Evolutionary conservation across 2,113 vertebrate genomes (phyloP).

Genomic region (Delphinapterus leucas): DNA sequence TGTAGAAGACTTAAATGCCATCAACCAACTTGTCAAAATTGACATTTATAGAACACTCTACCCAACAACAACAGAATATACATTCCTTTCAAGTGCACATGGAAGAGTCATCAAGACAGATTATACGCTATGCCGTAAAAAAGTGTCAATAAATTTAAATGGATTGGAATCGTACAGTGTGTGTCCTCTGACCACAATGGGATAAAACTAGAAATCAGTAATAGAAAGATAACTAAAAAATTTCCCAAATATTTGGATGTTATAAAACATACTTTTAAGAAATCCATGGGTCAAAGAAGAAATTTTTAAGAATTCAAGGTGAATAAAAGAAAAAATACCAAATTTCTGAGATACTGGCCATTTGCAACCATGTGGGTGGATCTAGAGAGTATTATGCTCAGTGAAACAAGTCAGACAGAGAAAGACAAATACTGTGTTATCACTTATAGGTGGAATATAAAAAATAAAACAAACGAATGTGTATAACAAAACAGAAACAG

Average conservation of each 20-base stretch:
- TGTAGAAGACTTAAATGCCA: constrained; percentile 23
- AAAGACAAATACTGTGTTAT: background rate
- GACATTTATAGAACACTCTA: constrained; percentile 16
- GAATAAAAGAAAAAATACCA: constrained; percentile 24
- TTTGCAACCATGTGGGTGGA: background rate
- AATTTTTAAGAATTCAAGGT: constrained; percentile 22
- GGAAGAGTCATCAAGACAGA: background rate
- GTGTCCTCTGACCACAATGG: background rate
- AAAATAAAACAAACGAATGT: background rate
- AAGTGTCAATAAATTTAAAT: constrained; percentile 8
- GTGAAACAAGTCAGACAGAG: background rate
- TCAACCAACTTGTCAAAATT: background rate
- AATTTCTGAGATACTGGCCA: background rate
- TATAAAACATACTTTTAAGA: background rate
- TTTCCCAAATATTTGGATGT: background rate
- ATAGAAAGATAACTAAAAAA: constrained; percentile 2
- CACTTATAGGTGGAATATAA: background rate
- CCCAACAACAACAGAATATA: background rate
- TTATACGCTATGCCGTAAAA: constrained; percentile 14
- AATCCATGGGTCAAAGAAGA: background rate
- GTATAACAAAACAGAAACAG: background rate
- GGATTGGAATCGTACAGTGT: background rate
- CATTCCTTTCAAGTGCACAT: background rate
- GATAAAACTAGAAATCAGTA: constrained; percentile 18
- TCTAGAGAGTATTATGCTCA: background rate